A percentile compares a stretch with the other conserved stretches of the same genome.
Conservation (phyloP, 1,140 invertebrate species). For the Aphelenchoides avenae region DNA sequence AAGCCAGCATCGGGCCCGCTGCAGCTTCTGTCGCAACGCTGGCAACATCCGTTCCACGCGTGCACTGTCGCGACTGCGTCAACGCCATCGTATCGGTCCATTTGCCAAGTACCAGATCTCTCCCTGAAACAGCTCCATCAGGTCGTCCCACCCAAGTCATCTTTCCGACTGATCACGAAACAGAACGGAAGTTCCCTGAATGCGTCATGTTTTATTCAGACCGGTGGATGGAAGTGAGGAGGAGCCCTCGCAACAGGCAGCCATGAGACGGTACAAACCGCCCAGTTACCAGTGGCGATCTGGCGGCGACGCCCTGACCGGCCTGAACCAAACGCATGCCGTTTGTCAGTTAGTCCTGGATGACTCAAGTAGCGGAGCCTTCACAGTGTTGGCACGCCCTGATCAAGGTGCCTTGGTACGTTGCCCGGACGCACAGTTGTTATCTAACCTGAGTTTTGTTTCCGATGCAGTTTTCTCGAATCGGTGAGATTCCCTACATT, state of each 20-base stretch:
- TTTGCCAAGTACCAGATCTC: constrained; percentile 17
- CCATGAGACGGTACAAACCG: neutral
- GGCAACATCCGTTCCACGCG: too few relatives aligned
- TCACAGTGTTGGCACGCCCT: constrained; percentile 31
- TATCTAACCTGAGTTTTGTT: neutral
- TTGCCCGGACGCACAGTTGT: neutral
- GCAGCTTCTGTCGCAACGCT: too few relatives aligned
- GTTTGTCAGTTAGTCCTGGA: constrained; percentile 33
- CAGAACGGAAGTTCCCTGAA: constrained; percentile 45
- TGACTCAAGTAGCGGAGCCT: constrained; percentile 17
- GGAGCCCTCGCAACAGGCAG: too few relatives aligned
- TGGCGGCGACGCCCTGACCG: constrained; percentile 26
- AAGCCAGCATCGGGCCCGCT: too few relatives aligned
- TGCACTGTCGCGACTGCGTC: constrained; percentile 18
- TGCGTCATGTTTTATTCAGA: too few relatives aligned
- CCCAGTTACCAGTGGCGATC: constrained; percentile 16
- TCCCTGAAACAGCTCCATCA: constrained; percentile 8
- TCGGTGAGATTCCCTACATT: constrained; percentile 23
- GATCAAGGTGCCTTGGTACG: constrained; percentile 35
- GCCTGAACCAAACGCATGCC: constrained; percentile 47
- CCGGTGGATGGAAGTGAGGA: too few relatives aligned
- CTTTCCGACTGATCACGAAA: constrained; percentile 28
- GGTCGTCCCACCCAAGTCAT: constrained; percentile 32
- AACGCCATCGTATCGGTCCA: constrained; percentile 24
- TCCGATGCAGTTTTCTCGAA: neutral